Evolutionary conservation across 1,140 invertebrate species (phyloP).

Genomic region (Zophobas atratus): DNA sequence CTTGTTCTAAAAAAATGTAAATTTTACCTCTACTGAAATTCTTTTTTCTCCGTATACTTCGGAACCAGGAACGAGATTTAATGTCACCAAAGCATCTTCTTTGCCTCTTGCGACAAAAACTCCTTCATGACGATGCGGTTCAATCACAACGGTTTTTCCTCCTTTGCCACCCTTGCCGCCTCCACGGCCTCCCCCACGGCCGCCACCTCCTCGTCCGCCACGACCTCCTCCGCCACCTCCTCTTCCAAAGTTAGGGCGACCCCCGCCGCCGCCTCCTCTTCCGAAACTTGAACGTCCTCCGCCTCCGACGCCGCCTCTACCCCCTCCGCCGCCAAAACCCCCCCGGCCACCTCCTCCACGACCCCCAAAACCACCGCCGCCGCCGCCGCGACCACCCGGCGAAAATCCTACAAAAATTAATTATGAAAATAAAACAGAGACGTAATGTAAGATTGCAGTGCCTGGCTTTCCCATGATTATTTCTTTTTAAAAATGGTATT

Average conservation of each 20-base stretch:
- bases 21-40: slow-evolving; percentile 92
- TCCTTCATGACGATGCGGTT: slow-evolving; percentile 97
- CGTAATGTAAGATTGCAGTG: too few species aligned
- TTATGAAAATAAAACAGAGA: slow-evolving; percentile 11
- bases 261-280: slow-evolving; percentile 58
- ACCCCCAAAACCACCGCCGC: slow-evolving; percentile 66
- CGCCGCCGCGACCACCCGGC: slow-evolving; percentile 68
- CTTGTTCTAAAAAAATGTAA: slow-evolving; percentile 10
- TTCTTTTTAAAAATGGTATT: too few species aligned
- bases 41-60: slow-evolving; percentile 99
- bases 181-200: slow-evolving; percentile 70
- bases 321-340: slow-evolving; percentile 62
- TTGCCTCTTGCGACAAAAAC: slow-evolving; percentile 98
- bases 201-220: slow-evolving; percentile 64
- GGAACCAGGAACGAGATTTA: slow-evolving; percentile 96
- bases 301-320: slow-evolving; percentile 53
- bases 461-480: too few species aligned
- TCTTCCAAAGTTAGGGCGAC: slow-evolving; percentile 40
- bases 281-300: slow-evolving; percentile 56
- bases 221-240: slow-evolving; percentile 63
- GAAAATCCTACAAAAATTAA: slow-evolving; percentile 68
- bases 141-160: slow-evolving; percentile 94
- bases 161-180: slow-evolving; percentile 86
- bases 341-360: slow-evolving; percentile 67
- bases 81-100: slow-evolving; percentile 96